A percentile compares a stretch with the other conserved stretches of the same genome.
Evolutionary conservation across 2,113 vertebrate genomes (phyloP).

Genomic region (Heloderma charlesbogerti): DNA sequence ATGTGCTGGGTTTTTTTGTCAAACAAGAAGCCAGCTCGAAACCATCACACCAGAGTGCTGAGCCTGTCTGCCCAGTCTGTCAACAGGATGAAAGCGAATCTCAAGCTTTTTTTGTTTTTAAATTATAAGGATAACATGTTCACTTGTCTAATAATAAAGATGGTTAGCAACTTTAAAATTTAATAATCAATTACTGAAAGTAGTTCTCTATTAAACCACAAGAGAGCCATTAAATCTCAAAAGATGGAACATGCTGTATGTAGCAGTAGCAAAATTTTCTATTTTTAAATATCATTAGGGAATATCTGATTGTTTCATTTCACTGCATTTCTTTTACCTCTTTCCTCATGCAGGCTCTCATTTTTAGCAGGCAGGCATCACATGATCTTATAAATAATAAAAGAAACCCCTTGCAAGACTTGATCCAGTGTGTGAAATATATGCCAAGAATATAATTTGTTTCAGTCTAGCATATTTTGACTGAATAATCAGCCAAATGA

Average conservation of each 20-base stretch:
- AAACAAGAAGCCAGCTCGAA: constrained; percentile 81
- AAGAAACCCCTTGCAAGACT: constrained; percentile 83
- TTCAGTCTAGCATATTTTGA: constrained; percentile 82
- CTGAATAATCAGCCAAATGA: constrained; percentile 81
- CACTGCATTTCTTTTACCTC: constrained; percentile 88
- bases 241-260: constrained; percentile 89
- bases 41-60: constrained; percentile 75
- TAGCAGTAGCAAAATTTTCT: constrained; percentile 88
- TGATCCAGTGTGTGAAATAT: constrained; percentile 82
- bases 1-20: constrained; percentile 85
- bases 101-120: constrained; percentile 86
- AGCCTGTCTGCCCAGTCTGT: constrained; percentile 81
- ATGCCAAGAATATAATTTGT: constrained; percentile 85
- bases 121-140: constrained; percentile 98
- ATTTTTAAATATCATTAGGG: constrained; percentile 95
- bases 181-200: constrained; percentile 99
- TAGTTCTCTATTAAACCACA: constrained; percentile 97
- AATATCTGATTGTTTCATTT: constrained; percentile 88
- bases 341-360: constrained; percentile 87
- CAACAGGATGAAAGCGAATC: constrained; percentile 88
- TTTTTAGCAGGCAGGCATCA: constrained; percentile 82
- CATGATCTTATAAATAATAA: constrained; percentile 86
- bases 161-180: constrained; percentile 98
- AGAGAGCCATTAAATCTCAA: constrained; percentile 98
- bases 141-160: constrained; percentile 96